phyloP scores from a whole-genome alignment of 2,113 vertebrate genomes.

The Cynoglossus semilaevis region DNA sequence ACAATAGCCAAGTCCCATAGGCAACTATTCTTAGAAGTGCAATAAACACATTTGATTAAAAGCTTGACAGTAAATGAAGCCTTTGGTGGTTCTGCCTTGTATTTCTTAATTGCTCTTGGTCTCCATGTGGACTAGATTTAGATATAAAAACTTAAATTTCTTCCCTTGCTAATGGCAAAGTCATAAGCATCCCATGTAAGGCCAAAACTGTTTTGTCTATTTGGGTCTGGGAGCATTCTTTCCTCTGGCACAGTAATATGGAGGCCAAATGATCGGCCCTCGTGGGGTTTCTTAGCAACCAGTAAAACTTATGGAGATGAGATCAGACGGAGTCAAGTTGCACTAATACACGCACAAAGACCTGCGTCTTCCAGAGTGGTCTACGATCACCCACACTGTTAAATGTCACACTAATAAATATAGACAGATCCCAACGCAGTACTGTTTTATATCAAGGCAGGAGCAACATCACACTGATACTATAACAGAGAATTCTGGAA shows the following conservation, averaged over 20 bases:
- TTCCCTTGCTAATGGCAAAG: conserved; percentile 10
- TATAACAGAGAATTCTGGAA: conserved; percentile 9
- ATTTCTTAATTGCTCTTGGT: conserved; percentile 20
- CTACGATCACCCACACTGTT: conserved; percentile 15
- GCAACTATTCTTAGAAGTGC: conserved; percentile 13
- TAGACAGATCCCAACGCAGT: conserved; percentile 17
- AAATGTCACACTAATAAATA: conserved; percentile 37
- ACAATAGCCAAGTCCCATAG: too few species aligned
- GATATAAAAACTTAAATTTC: conserved; percentile 17
- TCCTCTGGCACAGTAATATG: conserved; percentile 45
- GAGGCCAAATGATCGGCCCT: conserved; percentile 22
- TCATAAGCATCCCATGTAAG: conserved; percentile 55
- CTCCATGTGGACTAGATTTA: conserved; percentile 4
- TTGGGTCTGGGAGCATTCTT: conserved; percentile 37
- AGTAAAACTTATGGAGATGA: conserved; percentile 17
- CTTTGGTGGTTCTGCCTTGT: conserved; percentile 24
- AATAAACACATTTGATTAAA: conserved; percentile 19
- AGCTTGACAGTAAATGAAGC: conserved; percentile 7
- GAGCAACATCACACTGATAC: conserved; percentile 13
- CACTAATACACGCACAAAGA: conserved; percentile 33
- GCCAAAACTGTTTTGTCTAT: conserved; percentile 36
- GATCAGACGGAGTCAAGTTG: conserved; percentile 51
- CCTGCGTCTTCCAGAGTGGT: conserved; percentile 5
- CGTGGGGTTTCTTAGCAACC: conserved; percentile 43
- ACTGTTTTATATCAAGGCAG: conserved; percentile 5